Base-by-base conservation (phyloP, 2,888 invertebrate genomes). In the Leuctra nigra region DNA sequence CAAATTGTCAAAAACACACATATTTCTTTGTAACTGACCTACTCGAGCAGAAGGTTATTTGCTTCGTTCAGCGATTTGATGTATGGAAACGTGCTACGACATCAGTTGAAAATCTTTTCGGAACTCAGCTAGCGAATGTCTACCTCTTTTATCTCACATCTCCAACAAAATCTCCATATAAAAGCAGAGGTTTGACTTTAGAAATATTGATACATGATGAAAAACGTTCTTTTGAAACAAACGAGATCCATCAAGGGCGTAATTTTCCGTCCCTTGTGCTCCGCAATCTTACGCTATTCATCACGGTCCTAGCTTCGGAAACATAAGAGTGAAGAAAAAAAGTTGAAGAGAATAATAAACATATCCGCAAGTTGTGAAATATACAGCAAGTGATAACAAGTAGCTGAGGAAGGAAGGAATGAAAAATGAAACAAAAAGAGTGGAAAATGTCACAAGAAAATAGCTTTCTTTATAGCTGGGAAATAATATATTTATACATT, bases 331-430 rank as follows among this genome's bases (percentile, higher is more conserved):
- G 47, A 46, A 50, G 35, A 39, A 35, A 52, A 56, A 52, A 24
- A 36, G 46, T 35, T 9, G 20, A 24, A 54, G 41, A 39, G 52
- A 50, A 52, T 56, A 56, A 50, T 56, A 56, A 56, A 56, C 52
- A 50, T 38, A 52, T 56, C 56, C 56, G 56, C 33, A 55, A 18
- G 46, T 44, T 20, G 44, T 23, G 23, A 44, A 22, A 44, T 44
- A 44, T 39, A 52, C 38, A 35, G 48, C 56, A 38, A 48, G 33
- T 39, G 52, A 56, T 56, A 56, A 52, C 52, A 41, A 56, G 48
- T 20, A 29, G 22, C 18, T n/a, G 7, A 50, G 55, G 48, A 47
- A 56, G 50, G 52, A 50, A 52, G 25, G 24, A 52, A 47, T 29
- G 44, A 25, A 38, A 52, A 13, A 25, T 14, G 33, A 52, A 41